Base-by-base conservation (phyloP, 1,140 invertebrate species). In the Drosophila pandora region DNA sequence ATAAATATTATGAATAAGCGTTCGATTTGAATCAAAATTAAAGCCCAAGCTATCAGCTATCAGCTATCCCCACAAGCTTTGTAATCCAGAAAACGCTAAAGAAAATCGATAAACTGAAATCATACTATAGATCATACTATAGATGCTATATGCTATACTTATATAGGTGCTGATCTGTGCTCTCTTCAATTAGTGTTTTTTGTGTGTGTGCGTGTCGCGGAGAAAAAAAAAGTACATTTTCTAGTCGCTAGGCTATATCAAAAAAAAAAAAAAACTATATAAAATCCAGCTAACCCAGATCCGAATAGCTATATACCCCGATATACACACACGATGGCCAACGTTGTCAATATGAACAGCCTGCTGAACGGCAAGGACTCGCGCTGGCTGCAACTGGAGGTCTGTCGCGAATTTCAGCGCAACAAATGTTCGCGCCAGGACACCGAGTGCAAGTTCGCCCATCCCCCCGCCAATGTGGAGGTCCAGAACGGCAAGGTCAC, bases 401-500 rank as follows among this genome's bases (percentile, higher is more conserved):
- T 99, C 91, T 99, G 99, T 94, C 95, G 99, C 64, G 99, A 99
- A 93, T 99, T 98, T 94, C 98, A 99, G 94, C 95, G 99, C 91
- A 99, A 99, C 95, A 99, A 99, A 94, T 99, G 99, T 93, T 97
- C 98, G 77, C 95, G 99, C 88, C 96, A 98, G 37, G 99, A 99
- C 94, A 97, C 97, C 79, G 99, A 99, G 93, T 99, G 99, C 95
- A 99, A 99, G 94, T 99, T 99, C 93, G 99, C 99, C 73, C 99
- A 99, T 95, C 99, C 99, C 47, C 98, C 98, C 57, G 95, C 98
- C 81, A 99, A 99, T 93, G 98, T 99, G 82, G 99, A 99, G 94
- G 98, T 99, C 82, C 98, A 99, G 94, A 99, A 99, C 94, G 99
- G 99, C 92, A 95, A 98, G 90, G 99, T 99, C 88, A 99, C 98